Evolutionary conservation across 2,888 invertebrate genomes (phyloP), one percentile per base, ranked within the genome.

Genomic region (Diplazon laetatorius): DNA sequence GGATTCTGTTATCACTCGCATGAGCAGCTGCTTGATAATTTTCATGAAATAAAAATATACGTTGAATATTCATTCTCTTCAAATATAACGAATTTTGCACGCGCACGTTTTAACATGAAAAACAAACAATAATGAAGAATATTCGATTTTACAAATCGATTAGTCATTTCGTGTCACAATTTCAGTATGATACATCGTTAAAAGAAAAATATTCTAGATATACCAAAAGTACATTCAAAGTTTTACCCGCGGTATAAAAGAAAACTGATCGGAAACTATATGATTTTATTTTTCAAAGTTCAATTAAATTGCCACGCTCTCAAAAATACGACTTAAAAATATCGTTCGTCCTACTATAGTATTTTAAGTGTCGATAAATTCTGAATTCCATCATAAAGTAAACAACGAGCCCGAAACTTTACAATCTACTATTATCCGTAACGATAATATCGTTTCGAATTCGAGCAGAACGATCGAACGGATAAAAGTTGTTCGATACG

Each of bases 401-500:
- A 59, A 20, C 35, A 20, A 9, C n/a, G 37, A 9, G 16, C 1
- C 8, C 50, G 8, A 2, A 59, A 66, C 55, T 71, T 71, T 50
- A 42, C 55, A 48, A 30, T 52, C 14, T 59, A 50, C 52, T 42
- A 42, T 48, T 50, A 10, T 30, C 12, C 9, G 20, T n/a, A 12
- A 8, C 46, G 48, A 50, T 42, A 57, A 70, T 70, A 57, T 59
- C 57, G 65, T 30, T 16, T 42, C 12, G 42, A 50, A 50, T 62
- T 48, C 12, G 25, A 59, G 12, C 6, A 9, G 48, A 59, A 25
- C 48, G 65, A 18, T 59, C 25, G 42, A 52, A 39, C 42, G 42
- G 62, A 71, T 22, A 16, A 48, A 70, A 60, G 35, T 48, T 18
- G 18, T 35, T 37, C 22, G 14, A 50, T 14, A 12, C 25, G 59